A percentile compares a stretch with the other conserved stretches of the same genome.
Conservation (phyloP, 2,888 invertebrate species). For the Cosmorhoe ocellata region DNA sequence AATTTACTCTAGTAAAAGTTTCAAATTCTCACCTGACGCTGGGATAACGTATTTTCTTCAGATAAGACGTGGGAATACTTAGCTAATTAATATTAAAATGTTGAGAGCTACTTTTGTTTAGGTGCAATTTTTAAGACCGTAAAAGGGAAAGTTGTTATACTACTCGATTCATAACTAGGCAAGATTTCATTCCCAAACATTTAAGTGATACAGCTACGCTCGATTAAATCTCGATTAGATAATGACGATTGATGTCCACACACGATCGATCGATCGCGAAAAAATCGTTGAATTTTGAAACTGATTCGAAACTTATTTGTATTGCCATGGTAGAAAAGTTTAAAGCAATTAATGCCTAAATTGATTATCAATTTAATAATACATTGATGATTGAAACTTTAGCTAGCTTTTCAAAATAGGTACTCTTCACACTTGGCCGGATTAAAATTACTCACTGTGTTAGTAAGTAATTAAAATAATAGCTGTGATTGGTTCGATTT, state of each 20-base stretch:
- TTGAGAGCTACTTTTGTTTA: constrained; percentile 50
- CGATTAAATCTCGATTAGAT: constrained; percentile 10
- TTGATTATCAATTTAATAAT: too few species aligned
- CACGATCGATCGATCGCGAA: background rate
- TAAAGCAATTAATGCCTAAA: too few species aligned
- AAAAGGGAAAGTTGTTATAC: constrained; percentile 58
- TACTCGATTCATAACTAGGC: constrained; percentile 21
- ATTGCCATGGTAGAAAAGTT: too few species aligned
- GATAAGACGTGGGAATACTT: constrained; percentile 41
- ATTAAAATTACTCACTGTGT: background rate
- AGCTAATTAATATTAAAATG: constrained; percentile 46
- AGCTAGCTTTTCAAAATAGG: background rate
- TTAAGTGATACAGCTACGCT: background rate
- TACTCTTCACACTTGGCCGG: background rate
- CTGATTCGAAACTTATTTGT: too few species aligned
- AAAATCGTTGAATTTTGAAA: background rate
- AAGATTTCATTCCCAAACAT: constrained; percentile 18
- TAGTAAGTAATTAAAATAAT: constrained; percentile 16
- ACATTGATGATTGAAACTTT: too few species aligned
- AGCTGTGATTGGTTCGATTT: constrained; percentile 12
- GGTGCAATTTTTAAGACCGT: constrained; percentile 47
- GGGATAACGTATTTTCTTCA: constrained; percentile 31
- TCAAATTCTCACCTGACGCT: constrained; percentile 26
- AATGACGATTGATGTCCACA: background rate
- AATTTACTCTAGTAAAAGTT: constrained; percentile 35